Evolutionary conservation across 53 echinoderm and acorn worm species (phyloP), one percentile per base, ranked within the genome.

Genomic region (Holothuria scabra): DNA sequence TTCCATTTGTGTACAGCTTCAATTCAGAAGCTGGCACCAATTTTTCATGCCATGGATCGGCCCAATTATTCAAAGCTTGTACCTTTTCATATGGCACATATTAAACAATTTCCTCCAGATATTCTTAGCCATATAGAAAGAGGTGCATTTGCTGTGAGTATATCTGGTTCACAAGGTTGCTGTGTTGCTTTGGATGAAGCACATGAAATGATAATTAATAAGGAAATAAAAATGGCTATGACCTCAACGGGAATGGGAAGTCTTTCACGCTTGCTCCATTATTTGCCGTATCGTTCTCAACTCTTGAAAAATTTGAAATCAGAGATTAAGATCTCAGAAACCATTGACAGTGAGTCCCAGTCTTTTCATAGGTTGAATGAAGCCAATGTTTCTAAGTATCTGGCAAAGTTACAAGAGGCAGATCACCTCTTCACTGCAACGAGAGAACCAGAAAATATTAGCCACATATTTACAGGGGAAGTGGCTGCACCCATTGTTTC

Each of bases 121-220:
- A 70, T 87, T 21, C 20, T 71, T 35, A 28, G 60, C 25, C 62
- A 87, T 58, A 57, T 87, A 37, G 59, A 82, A 59, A 90, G 84
- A 70, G 92, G 92, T n/a, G 79, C 83, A 21, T 92, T 92, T 79
- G 92, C 86, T 49, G 74, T 65, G 28, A 92, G 61, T 63, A 88
- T 89, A 16, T 80, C 56, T 37, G 92, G 92, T 35, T 41, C 59
- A 28, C 72, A 52, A 67, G 81, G 74, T 28, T 67, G 67, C 5
- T 86, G 85, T 76, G 92, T 92, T 3, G n/a, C n/a, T n/a, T n/a
- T n/a, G n/a, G n/a, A n/a, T n/a, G n/a, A n/a, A n/a, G n/a, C n/a
- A n/a, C n/a, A 86, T 78, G 6, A 33, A 46, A 91, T 92, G 89
- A 11, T 86, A 12, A 88, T 92, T 5, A 92, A 91, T 46, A 88